A percentile compares a stretch with the other conserved stretches of the same genome.
These are phyloP conservation scores for Hyppa rectilinea DNA, from an alignment of 2,888 invertebrate genomes.

Conservation along the genomic window DNA sequence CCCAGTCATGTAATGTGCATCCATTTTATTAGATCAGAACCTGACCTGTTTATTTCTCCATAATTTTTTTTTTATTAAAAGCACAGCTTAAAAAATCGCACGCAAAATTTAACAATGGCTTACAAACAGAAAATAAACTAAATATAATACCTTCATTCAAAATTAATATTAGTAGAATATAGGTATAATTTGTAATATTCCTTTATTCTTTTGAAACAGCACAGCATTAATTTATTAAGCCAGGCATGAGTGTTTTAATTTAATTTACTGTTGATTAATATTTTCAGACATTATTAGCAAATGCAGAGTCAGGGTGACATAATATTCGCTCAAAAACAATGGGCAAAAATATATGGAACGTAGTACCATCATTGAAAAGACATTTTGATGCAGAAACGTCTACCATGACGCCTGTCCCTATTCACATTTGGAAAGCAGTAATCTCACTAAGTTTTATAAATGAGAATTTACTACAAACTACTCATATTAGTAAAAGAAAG, in stretches of 20 bases:
- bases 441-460: too few relatives aligned
- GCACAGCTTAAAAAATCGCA: constrained; percentile 16
- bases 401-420: too few relatives aligned
- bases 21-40: background rate
- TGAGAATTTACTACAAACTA: too few relatives aligned
- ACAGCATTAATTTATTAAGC: background rate
- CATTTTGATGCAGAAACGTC: too few relatives aligned
- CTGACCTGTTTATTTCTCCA: background rate
- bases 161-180: background rate
- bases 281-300: too few relatives aligned
- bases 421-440: too few relatives aligned
- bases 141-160: background rate
- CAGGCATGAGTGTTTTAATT: background rate
- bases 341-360: too few relatives aligned
- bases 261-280: background rate
- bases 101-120: constrained; percentile 8
- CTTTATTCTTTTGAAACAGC: background rate
- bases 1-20: background rate
- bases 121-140: background rate
- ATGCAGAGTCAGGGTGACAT: constrained; percentile 9
- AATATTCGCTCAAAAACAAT: constrained; percentile 19
- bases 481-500: too few relatives aligned
- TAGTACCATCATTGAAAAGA: too few relatives aligned
- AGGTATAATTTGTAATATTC: background rate
- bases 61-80: background rate